Evolutionary conservation across 2,888 invertebrate species (phyloP).

Genomic region (Timandra comae): DNA sequence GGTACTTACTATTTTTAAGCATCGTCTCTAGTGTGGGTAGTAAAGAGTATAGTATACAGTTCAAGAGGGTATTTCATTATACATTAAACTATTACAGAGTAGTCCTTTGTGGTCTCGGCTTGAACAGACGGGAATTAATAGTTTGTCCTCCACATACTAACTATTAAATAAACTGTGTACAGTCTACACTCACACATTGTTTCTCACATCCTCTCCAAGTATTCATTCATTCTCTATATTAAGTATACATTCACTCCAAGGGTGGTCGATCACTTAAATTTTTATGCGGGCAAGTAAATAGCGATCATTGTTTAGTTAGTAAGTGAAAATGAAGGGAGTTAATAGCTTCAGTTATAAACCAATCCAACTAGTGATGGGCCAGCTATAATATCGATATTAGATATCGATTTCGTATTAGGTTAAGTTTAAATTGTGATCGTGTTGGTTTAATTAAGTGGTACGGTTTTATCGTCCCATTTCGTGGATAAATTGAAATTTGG

Average conservation of each 20-base stretch:
- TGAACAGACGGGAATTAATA: no score
- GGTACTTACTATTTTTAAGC: no score
- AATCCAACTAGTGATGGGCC: constrained; percentile 29
- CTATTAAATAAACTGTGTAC: no score
- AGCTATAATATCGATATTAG: constrained; percentile 14
- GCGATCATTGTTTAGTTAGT: constrained; percentile 13
- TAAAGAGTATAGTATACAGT: no score
- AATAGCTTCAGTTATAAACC: constrained; percentile 31
- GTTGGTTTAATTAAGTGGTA: constrained; percentile 27
- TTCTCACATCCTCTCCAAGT: not conserved
- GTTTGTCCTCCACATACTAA: no score
- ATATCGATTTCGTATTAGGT: constrained; percentile 18
- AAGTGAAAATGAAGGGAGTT: constrained; percentile 30
- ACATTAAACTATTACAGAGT: no score
- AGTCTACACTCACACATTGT: no score
- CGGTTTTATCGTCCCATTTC: constrained; percentile 17
- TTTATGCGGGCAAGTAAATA: constrained; percentile 21
- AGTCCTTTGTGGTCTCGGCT: no score
- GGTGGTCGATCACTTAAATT: constrained; percentile 12
- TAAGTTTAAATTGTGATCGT: constrained; percentile 19
- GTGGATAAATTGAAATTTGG: constrained; percentile 28
- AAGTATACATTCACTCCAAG: not conserved
- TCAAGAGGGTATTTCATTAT: no score
- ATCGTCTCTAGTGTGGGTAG: no score
- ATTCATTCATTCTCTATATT: not conserved